These are phyloP conservation scores for Neopelma chrysocephalum DNA, from an alignment of 2,797 vertebrate genomes.

Conservation along the genomic window DNA sequence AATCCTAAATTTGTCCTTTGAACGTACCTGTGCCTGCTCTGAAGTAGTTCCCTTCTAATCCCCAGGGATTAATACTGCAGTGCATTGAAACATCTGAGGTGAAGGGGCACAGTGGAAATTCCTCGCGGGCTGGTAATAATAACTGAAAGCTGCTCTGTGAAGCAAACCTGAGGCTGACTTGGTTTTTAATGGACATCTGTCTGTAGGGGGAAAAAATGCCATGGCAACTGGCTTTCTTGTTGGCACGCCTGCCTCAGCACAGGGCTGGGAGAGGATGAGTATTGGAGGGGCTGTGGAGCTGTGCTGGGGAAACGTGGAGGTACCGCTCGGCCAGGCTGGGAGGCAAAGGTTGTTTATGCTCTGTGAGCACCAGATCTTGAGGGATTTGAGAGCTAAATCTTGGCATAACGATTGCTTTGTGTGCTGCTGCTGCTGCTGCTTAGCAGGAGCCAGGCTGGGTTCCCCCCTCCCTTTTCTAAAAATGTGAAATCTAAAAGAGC, in stretches of 20 bases:
- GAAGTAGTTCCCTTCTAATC: slow-evolving; percentile 15
- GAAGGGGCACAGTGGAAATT: slow-evolving; percentile 47
- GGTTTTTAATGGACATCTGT: slow-evolving; percentile 70
- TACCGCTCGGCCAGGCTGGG: neutral
- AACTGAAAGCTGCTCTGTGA: slow-evolving; percentile 46
- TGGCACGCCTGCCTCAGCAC: slow-evolving; percentile 25
- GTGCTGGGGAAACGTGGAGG: neutral
- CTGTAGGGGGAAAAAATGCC: slow-evolving; percentile 65
- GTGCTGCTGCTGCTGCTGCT: slow-evolving; percentile 9
- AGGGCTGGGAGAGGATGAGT: slow-evolving; percentile 25
- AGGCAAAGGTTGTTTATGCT: slow-evolving; percentile 57
- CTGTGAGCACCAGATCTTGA: slow-evolving; percentile 44
- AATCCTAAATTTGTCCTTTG: slow-evolving; percentile 5
- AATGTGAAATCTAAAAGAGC: neutral
- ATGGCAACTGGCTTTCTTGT: slow-evolving; percentile 63
- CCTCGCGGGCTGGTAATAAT: slow-evolving; percentile 24
- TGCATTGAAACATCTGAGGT: slow-evolving; percentile 36
- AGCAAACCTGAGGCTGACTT: slow-evolving; percentile 68
- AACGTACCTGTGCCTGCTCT: slow-evolving; percentile 13
- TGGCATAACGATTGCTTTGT: slow-evolving; percentile 62
- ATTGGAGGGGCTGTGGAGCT: neutral
- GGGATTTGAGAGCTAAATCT: slow-evolving; percentile 63
- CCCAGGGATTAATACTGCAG: slow-evolving; percentile 18
- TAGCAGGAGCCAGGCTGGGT: neutral
- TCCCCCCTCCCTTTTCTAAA: neutral